phyloP scores from a whole-genome alignment of 2,113 vertebrate genomes.

The Calonectris borealis region DNA sequence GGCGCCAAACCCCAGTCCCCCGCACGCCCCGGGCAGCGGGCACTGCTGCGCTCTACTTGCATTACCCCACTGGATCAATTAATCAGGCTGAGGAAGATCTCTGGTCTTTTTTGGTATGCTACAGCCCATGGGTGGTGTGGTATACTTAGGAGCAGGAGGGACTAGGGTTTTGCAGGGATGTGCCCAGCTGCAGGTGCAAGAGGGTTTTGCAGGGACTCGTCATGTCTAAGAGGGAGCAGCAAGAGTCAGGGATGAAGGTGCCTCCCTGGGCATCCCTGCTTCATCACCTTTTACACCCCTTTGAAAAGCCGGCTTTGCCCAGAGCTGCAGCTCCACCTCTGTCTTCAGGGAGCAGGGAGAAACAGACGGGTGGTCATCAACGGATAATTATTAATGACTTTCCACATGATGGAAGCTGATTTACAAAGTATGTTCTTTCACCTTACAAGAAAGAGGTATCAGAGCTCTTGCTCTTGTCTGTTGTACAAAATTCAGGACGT shows the following conservation, averaged over 20 bases:
- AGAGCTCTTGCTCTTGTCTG: background rate
- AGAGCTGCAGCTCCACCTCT: background rate
- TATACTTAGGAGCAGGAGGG: background rate
- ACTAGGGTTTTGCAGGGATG: background rate
- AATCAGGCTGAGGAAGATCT: background rate
- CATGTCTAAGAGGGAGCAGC: background rate
- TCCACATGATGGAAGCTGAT: background rate
- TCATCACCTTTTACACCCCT: background rate
- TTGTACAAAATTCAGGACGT: background rate
- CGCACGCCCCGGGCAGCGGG: too few relatives aligned
- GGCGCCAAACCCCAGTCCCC: background rate
- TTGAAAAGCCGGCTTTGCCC: background rate
- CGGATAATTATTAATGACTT: background rate
- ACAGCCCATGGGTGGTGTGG: background rate
- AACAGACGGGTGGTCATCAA: background rate
- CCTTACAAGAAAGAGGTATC: background rate
- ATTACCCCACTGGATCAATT: background rate
- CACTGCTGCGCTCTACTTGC: background rate
- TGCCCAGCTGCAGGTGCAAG: background rate
- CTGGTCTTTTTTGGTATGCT: background rate
- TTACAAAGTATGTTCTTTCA: background rate
- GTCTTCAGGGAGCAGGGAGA: background rate
- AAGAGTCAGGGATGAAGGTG: background rate
- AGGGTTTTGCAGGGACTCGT: background rate
- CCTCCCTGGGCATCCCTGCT: background rate